Percentiles rank a stretch among this genome's conserved stretches.
phyloP scores from a whole-genome alignment of 2,888 invertebrate genomes.

The Pseudococcus longispinus region DNA sequence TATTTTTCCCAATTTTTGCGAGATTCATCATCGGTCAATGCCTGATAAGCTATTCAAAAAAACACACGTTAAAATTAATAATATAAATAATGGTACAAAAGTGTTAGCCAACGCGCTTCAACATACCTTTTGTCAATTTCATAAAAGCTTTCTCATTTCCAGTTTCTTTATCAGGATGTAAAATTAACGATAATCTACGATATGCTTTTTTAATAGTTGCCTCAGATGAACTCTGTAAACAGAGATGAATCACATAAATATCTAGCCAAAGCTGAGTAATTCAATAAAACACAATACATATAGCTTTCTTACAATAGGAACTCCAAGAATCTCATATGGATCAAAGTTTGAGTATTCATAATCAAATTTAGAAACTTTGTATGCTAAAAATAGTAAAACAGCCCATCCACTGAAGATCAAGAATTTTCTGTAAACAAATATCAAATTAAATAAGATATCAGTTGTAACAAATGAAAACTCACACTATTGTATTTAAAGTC shows the following conservation, averaged over 20 bases:
- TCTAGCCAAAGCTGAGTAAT: too few species aligned
- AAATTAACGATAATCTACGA: slow-evolving; percentile 86
- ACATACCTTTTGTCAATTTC: slow-evolving; percentile 90
- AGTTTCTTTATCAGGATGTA: slow-evolving; percentile 97
- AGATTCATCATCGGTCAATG: slow-evolving; percentile 96
- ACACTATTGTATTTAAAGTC: slow-evolving; percentile 58
- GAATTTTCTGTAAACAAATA: slow-evolving; percentile 72
- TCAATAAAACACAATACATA: not conserved
- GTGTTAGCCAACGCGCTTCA: not conserved
- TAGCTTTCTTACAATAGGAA: slow-evolving; percentile 73
- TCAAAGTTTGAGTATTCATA: slow-evolving; percentile 99
- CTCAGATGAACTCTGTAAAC: slow-evolving; percentile 76
- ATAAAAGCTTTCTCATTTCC: slow-evolving; percentile 98
- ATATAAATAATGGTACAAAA: not conserved
- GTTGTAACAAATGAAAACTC: not conserved
- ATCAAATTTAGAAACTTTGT: slow-evolving; percentile 95
- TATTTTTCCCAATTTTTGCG: slow-evolving; percentile 98
- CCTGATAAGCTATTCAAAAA: slow-evolving; percentile 68
- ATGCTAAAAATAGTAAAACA: slow-evolving; percentile 79
- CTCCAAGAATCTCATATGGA: slow-evolving; percentile 93
- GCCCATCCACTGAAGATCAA: slow-evolving; percentile 84
- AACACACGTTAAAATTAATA: not conserved
- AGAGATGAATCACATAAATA: not conserved
- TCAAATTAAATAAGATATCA: not conserved
- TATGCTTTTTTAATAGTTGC: slow-evolving; percentile 95